A percentile compares a stretch with the other conserved stretches of the same genome.
Conservation (phyloP, 2,797 vertebrate species). For the Gymnoscopelus microlampas region DNA sequence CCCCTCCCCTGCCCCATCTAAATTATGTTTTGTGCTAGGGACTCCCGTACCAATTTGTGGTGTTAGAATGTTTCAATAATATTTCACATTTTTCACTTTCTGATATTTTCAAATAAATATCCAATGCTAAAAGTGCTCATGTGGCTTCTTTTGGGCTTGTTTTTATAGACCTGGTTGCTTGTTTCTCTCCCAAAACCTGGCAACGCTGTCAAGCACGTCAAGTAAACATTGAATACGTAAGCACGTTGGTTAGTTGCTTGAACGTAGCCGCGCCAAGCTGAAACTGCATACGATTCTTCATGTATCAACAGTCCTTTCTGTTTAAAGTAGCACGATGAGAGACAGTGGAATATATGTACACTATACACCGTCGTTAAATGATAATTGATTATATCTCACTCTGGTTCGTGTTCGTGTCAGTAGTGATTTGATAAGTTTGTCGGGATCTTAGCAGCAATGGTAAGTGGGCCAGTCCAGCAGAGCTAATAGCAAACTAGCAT, state of each 20-base stretch:
- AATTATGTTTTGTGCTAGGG: too few relatives aligned
- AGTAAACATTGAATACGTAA: slow-evolving; percentile 36
- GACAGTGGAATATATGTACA: background rate
- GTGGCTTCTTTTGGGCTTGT: too few relatives aligned
- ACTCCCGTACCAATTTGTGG: too few relatives aligned
- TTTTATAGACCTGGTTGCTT: too few relatives aligned
- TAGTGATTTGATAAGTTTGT: slow-evolving; percentile 24
- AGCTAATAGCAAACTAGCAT: slow-evolving; percentile 20
- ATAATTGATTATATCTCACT: background rate
- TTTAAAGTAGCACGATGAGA: background rate
- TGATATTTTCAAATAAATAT: too few relatives aligned
- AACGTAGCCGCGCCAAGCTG: slow-evolving; percentile 67
- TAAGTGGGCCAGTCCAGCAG: slow-evolving; percentile 38
- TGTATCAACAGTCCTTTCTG: background rate
- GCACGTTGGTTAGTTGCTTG: slow-evolving; percentile 64
- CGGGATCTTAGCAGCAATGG: slow-evolving; percentile 61
- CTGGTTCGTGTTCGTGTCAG: background rate
- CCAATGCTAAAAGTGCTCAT: too few relatives aligned
- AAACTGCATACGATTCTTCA: background rate
- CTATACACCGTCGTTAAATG: background rate
- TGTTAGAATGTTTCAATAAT: too few relatives aligned
- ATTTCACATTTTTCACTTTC: too few relatives aligned
- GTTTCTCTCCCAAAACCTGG: too few relatives aligned
- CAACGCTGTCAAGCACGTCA: slow-evolving; percentile 16
- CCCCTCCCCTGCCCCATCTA: too few relatives aligned